Conservation (phyloP, 2,113 vertebrate species). For the Periophthalmus modestus region DNA sequence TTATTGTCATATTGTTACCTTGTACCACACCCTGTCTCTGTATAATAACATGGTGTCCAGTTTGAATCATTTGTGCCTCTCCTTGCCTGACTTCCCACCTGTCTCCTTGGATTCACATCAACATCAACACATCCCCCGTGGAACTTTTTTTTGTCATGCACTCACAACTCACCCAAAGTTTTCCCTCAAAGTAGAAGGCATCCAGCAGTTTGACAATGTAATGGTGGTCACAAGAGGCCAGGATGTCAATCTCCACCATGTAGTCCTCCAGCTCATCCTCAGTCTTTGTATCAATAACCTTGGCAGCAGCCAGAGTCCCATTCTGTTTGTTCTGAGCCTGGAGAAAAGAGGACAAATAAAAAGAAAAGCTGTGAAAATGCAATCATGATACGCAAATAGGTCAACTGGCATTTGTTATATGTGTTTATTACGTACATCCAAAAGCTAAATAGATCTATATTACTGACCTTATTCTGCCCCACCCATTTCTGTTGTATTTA, state of each 20-base stretch:
- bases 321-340: slow-evolving; percentile 97
- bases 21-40: neutral
- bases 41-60: neutral
- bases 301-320: slow-evolving; percentile 91
- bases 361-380: neutral
- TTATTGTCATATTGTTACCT: neutral
- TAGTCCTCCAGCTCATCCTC: slow-evolving; percentile 99
- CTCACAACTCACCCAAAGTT: slow-evolving; percentile 90
- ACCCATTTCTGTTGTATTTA: too few relatives aligned
- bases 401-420: neutral
- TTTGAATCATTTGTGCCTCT: slow-evolving; percentile 22
- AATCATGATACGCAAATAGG: neutral
- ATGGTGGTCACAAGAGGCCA: slow-evolving; percentile 95
- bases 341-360: slow-evolving; percentile 7
- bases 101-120: slow-evolving; percentile 42
- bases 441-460: too few relatives aligned
- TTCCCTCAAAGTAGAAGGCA: slow-evolving; percentile 96
- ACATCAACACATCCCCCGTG: slow-evolving; percentile 3
- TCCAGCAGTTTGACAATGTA: slow-evolving; percentile 97
- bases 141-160: slow-evolving; percentile 4
- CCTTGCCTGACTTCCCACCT: slow-evolving; percentile 18
- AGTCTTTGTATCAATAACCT: slow-evolving; percentile 99
- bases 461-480: too few relatives aligned
- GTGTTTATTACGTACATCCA: too few relatives aligned
- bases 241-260: slow-evolving; percentile 98